These are phyloP conservation scores for Oreonectes daqikongensis DNA, from an alignment of 2,797 vertebrate species.

Conservation along the genomic window DNA sequence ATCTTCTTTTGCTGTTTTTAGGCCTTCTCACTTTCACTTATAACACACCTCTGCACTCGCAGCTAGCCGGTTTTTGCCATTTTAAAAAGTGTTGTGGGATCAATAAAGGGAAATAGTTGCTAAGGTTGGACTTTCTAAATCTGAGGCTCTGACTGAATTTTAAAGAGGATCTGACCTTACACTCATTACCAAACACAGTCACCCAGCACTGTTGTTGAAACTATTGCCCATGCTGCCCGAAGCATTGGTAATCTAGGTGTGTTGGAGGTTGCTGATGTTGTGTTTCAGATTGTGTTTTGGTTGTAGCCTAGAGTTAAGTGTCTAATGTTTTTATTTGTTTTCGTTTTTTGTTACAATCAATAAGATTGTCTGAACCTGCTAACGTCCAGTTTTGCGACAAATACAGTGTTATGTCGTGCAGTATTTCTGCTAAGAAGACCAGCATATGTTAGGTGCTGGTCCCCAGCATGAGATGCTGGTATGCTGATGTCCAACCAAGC, in stretches of 20 bases:
- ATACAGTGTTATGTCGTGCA: background rate
- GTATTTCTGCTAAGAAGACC: background rate
- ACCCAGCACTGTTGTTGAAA: background rate
- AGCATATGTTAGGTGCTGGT: background rate
- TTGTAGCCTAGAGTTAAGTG: background rate
- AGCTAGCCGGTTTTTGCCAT: background rate
- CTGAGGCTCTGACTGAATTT: background rate
- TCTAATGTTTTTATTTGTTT: conserved; percentile 3
- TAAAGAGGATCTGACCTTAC: background rate
- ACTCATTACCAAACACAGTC: background rate
- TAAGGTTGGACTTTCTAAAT: conserved; percentile 1
- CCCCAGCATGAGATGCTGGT: background rate
- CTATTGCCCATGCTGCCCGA: background rate
- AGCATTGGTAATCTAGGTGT: conserved; percentile 11
- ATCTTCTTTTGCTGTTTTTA: background rate
- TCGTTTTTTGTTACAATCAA: background rate
- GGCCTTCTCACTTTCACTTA: background rate
- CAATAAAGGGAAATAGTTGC: conserved; percentile 26
- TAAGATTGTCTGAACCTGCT: background rate
- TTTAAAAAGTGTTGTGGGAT: conserved; percentile 17
- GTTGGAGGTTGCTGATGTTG: background rate
- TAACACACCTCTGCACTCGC: background rate
- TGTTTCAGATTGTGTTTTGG: background rate
- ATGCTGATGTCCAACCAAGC: background rate
- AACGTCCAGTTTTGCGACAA: background rate